Evolutionary conservation across 2,797 vertebrate species (phyloP), one percentile per base, ranked within the genome.

Genomic region (Onychomys leucogaster): DNA sequence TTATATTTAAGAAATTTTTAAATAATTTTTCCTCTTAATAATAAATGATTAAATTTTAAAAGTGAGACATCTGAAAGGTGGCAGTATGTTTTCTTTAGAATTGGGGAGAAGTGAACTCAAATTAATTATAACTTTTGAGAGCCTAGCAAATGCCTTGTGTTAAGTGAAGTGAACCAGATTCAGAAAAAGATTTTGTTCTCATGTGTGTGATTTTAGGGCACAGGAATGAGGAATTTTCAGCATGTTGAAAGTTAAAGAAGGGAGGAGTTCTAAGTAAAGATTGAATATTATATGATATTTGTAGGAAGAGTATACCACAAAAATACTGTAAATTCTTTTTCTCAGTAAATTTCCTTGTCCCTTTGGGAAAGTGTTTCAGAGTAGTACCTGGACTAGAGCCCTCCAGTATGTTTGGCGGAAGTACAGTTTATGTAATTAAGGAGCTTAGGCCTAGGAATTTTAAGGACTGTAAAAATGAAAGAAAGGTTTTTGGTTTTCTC

Each of bases 31-130:
- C 19, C 32, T 91, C 13, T 81, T 11, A 10, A 5, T 90, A 77
- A 49, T 76, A 81, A 85, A 17, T 93, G 43, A 77, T 65, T 96
- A 77, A 63, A 91, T 97, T 89, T 91, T 49, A 52, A 89, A 43
- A 59, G 46, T 87, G 6, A 6, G 5, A 59, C 32, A 83, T 67
- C 77, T 77, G 19, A 90, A 84, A 43, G 25, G 8, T 89, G 27
- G 10, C 12, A 85, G 25, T 21, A 69, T 63, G 7, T 13, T 87
- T 55, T 81, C 37, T 91, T 90, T 75, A 86, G 49, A 90, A 87
- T 94, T n/a, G 59, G 4, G 89, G 32, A 21, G 3, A 89, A 89
- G 8, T 67, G 5, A 82, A 82, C 61, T 92, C 13, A 92, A 90
- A 87, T 67, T 87, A 75, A 27, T 61, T 52, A 78, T 67, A 92